Conservation (phyloP, 2,888 invertebrate species). For the Halictus ligatus region DNA sequence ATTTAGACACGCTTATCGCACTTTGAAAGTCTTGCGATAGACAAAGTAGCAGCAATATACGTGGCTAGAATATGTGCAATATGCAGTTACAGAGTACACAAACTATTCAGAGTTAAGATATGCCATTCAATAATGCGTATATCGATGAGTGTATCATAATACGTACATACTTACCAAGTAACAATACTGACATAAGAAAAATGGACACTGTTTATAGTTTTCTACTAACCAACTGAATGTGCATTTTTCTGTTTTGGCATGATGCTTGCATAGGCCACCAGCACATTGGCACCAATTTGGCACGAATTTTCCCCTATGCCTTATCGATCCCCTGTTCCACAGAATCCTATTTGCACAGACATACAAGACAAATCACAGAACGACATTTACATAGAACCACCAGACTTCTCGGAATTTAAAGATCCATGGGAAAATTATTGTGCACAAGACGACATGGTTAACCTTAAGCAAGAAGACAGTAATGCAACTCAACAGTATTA, state of each 20-base stretch:
- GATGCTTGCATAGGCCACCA: conserved; percentile 83
- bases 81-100: not conserved
- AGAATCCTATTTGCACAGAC: conserved; percentile 55
- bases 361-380: conserved; percentile 61
- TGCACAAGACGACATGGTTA: conserved; percentile 75
- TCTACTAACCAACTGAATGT: conserved; percentile 81
- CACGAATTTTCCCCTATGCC: conserved; percentile 74
- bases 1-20: not conserved
- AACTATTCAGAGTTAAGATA: conserved; percentile 2
- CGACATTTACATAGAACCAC: conserved; percentile 60
- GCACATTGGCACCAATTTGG: conserved; percentile 82
- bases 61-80: not conserved
- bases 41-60: not conserved
- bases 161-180: conserved; percentile 4
- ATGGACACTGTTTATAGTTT: conserved; percentile 77
- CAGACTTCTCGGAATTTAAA: conserved; percentile 84
- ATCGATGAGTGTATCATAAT: not conserved
- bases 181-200: conserved; percentile 61
- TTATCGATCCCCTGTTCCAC: conserved; percentile 46
- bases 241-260: conserved; percentile 84
- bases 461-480: conserved; percentile 25
- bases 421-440: conserved; percentile 92
- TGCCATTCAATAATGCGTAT: conserved; percentile 13
- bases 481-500: conserved; percentile 49
- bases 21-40: not conserved